Conservation (phyloP, 1,140 invertebrate species). For the Thalassaphorura encarpata region DNA sequence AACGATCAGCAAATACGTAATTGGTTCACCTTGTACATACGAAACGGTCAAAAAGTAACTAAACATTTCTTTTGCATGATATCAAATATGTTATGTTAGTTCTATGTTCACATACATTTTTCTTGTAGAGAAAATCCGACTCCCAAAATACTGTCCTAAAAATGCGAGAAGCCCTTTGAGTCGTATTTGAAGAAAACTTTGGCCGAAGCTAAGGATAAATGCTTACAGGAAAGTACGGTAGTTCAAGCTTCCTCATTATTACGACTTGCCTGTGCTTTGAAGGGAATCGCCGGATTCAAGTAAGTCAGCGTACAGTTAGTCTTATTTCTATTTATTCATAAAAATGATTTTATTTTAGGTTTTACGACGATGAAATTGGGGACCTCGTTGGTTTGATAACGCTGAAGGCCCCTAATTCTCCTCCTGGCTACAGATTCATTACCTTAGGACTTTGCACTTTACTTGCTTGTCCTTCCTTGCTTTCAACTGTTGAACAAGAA, state of each 20-base stretch:
- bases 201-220: constrained; percentile 43
- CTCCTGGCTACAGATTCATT: constrained; percentile 84
- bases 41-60: constrained; percentile 72
- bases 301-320: constrained; percentile 38
- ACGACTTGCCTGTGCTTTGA: constrained; percentile 78
- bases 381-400: constrained; percentile 74
- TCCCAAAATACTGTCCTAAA: constrained; percentile 57
- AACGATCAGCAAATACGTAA: constrained; percentile 77
- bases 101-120: constrained; percentile 10
- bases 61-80: constrained; percentile 1
- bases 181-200: constrained; percentile 50
- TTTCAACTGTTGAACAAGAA: constrained; percentile 67
- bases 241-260: constrained; percentile 70
- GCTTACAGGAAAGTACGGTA: constrained; percentile 55
- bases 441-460: constrained; percentile 89
- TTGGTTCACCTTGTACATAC: constrained; percentile 86
- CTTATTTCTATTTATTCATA: constrained; percentile 1
- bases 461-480: constrained; percentile 81
- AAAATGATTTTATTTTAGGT: constrained; percentile 44
- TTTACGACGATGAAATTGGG: constrained; percentile 84
- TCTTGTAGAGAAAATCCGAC: constrained; percentile 58
- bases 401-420: constrained; percentile 74
- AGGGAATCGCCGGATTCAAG: constrained; percentile 86
- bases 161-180: constrained; percentile 68
- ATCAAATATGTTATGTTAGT: constrained; percentile 7